Base-by-base conservation (phyloP, 2,797 vertebrate species). In the Coracias cyanogaster region DNA sequence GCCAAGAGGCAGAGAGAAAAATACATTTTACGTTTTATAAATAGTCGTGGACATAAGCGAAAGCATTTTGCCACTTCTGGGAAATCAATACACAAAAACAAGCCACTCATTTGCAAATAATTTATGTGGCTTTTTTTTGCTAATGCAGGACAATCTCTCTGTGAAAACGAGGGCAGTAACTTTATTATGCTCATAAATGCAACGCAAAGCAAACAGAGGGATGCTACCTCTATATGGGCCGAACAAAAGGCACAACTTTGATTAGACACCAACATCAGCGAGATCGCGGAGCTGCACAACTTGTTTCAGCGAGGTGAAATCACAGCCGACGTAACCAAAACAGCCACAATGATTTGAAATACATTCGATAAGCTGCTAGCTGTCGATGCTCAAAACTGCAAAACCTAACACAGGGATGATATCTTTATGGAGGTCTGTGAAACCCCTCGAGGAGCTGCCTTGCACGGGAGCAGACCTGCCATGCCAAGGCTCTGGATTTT, bases 151-250 rank as follows among this genome's bases (percentile, higher is more conserved):
- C 97, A 93, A 92, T 96, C 93, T 94, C 97, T 96, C 97, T 92
- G 97, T 84, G 97, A 97, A 97, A 98, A 97, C 60, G 95, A 96
- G 96, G 96, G 92, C 96, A 94, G 89, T 95, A 96, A 97, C 97
- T 97, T 97, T 97, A 96, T 97, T 97, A 95, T 91, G 94, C 91
- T 96, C 90, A 84, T 95, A 95, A 96, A 96, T 96, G 95, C 97
- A 97, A 87, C 14, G 96, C 96, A 90, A 95, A 96, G 96, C 96
- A 96, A 97, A 78, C 72, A 73, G 93, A 96, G 74, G 54, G 89
- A 95, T 94, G 95, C 85, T 78, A 10, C 66, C 70, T 71, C 70
- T 86, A 20, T 10, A 25, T 5, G 16, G 29, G 92, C 94, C 54
- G 74, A 70, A 88, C 95, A 90, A 86, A 94, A 93, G 93, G 91